phyloP scores from a whole-genome alignment of 2,113 vertebrate genomes.

The Chlamydotis undulata region DNA sequence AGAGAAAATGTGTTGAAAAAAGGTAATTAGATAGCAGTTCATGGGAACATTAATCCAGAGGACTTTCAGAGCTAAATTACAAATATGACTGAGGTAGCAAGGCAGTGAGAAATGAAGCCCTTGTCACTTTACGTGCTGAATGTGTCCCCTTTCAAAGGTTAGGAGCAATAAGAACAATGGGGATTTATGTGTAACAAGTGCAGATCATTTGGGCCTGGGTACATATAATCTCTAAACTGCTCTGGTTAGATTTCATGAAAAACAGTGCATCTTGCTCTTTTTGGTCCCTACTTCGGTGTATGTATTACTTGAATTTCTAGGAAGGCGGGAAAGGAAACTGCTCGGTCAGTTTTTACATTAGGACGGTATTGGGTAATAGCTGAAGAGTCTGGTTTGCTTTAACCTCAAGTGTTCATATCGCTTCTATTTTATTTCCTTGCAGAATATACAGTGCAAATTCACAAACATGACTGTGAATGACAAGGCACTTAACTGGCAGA shows the following conservation, averaged over 20 bases:
- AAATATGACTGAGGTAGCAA: neutral
- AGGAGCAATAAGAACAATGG: neutral
- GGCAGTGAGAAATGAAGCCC: neutral
- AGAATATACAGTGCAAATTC: slow-evolving; percentile 72
- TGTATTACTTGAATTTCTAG: neutral
- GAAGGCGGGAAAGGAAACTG: neutral
- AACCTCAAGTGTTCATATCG: neutral
- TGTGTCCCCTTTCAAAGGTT: neutral
- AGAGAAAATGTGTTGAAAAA: neutral
- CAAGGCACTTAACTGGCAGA: slow-evolving; percentile 61
- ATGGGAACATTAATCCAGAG: neutral
- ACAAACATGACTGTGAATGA: slow-evolving; percentile 47
- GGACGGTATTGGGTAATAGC: neutral
- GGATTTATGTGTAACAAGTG: neutral
- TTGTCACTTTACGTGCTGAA: neutral
- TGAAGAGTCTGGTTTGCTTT: neutral
- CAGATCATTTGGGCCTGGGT: neutral
- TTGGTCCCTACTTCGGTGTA: neutral
- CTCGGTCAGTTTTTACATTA: neutral
- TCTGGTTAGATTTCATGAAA: neutral
- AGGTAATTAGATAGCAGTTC: neutral
- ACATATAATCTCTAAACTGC: neutral
- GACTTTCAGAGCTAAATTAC: neutral
- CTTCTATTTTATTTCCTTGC: neutral
- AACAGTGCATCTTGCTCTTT: neutral